Percentiles rank a stretch among this genome's conserved stretches.
phyloP scores from a whole-genome alignment of 1,140 invertebrate genomes.

The Chlorops oryzae region DNA sequence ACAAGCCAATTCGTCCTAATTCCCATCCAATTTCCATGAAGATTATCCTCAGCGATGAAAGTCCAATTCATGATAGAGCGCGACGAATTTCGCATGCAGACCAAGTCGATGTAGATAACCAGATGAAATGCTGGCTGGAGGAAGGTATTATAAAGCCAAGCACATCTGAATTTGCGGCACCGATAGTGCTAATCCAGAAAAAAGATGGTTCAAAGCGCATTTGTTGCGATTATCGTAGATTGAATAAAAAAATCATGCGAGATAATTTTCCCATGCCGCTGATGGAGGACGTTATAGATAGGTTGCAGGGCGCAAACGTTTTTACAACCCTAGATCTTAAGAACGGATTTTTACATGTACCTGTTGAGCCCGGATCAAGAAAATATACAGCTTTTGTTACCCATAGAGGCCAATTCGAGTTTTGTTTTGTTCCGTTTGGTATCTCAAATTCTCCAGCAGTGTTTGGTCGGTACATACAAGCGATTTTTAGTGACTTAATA shows the following conservation, averaged over 20 bases:
- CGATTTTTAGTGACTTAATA: conserved; percentile 3
- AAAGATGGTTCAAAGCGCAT: no score
- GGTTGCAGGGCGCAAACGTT: no score
- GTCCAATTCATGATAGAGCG: conserved; percentile 25
- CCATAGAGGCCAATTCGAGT: conserved; percentile 47
- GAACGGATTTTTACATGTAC: conserved; percentile 43
- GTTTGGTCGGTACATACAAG: conserved; percentile 25
- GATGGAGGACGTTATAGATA: no score
- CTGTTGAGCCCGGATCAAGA: conserved; percentile 30
- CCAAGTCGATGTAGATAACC: conserved; percentile 26
- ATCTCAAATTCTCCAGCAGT: conserved; percentile 44
- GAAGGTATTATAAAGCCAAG: conserved; percentile 32
- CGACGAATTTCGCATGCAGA: conserved; percentile 30
- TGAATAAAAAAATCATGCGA: no score
- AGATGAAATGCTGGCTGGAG: conserved; percentile 32
- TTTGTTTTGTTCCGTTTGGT: conserved; percentile 47
- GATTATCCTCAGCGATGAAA: conserved; percentile 22
- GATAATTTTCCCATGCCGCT: no score
- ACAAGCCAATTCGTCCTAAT: neutral
- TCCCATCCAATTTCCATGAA: conserved; percentile 11
- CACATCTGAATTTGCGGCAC: conserved; percentile 19
- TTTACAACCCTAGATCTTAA: conserved; percentile 50
- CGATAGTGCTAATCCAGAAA: conserved; percentile 25
- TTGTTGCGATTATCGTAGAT: no score
- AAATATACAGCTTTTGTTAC: conserved; percentile 45